These are phyloP conservation scores for Parnassius mnemosyne DNA, from an alignment of 2,888 invertebrate genomes.

Conservation along the genomic window DNA sequence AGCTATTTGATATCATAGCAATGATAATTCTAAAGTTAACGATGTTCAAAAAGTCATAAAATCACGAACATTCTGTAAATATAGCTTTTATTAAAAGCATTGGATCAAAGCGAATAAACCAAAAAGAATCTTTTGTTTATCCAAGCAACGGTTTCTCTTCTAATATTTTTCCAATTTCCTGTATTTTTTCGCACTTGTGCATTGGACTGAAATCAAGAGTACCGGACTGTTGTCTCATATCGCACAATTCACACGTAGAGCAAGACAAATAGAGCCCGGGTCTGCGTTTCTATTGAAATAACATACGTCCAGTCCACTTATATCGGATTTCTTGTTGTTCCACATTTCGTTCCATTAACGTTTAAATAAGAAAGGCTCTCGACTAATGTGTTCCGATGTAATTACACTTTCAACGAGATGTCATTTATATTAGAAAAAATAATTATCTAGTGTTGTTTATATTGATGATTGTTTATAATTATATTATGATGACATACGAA, in stretches of 20 bases:
- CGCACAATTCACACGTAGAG: constrained; percentile 35
- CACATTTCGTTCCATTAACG: constrained; percentile 69
- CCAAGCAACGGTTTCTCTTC: constrained; percentile 41
- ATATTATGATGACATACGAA: too few species aligned
- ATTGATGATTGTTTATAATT: too few species aligned
- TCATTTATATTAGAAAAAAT: neutral
- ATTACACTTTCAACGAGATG: constrained; percentile 24
- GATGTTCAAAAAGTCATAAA: neutral
- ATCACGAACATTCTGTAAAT: neutral
- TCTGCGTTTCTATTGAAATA: constrained; percentile 57
- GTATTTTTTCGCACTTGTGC: constrained; percentile 44
- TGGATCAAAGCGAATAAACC: constrained; percentile 13
- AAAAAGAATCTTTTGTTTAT: constrained; percentile 41
- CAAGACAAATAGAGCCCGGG: constrained; percentile 53
- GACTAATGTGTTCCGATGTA: constrained; percentile 45
- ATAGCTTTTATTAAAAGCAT: neutral
- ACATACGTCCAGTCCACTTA: constrained; percentile 65
- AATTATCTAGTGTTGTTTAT: too few species aligned
- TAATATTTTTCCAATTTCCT: constrained; percentile 34
- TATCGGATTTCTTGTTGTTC: constrained; percentile 76
- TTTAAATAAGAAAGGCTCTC: constrained; percentile 52
- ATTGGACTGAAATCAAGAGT: constrained; percentile 42
- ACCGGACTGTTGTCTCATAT: constrained; percentile 36
- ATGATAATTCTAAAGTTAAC: too few species aligned
- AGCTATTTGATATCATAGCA: too few species aligned